Base-by-base conservation (phyloP, 2,113 vertebrate genomes). In the Xerus inauris region DNA sequence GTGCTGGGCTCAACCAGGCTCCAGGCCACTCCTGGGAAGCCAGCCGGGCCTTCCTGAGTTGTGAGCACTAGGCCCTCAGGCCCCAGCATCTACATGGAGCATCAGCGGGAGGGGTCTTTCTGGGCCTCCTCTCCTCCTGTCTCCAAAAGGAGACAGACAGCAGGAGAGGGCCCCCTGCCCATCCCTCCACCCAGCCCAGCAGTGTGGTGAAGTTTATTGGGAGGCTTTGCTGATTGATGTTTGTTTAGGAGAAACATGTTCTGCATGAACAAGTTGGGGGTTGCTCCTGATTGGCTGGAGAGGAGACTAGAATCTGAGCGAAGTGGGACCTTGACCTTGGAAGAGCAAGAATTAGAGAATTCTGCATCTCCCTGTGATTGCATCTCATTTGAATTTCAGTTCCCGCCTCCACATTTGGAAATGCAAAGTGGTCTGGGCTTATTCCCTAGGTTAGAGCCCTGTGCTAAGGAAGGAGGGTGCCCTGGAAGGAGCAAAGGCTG, bases 241-340 rank as follows among this genome's bases (percentile, higher is more conserved):
- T 98, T 98, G 96, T 97, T 98, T 98, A 95, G 96, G 97, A 98
- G 95, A 97, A 97, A 97, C 98, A 96, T 98, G 97, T 98, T 98
- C 97, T 98, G 97, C 96, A 94, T 98, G 98, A 98, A 97, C 97
- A 97, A 97, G 95, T 97, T 69, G 40, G 94, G 96, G 97, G 93
- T 97, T 88, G 89, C 94, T 93, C 97, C 97, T 94, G 94, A 97
- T 73, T 97, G 97, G 97, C 94, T 98, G 96, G 97, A 97, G 96
- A 95, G 92, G 97, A 97, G 97, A 97, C 80, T 93, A 97, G 94
- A 96, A 96, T 97, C 97, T 97, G 93, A 96, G 97, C 97, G 97
- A 95, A 85, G 97, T 87, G 96, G 96, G 97, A 97, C 97, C 97
- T 97, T 86, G 87, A 97, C 97, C 96, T 86, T 67, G 8, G 94